These are phyloP conservation scores for Dicrurus megarhynchus DNA, from an alignment of 2,113 vertebrate genomes.

Conservation along the genomic window DNA sequence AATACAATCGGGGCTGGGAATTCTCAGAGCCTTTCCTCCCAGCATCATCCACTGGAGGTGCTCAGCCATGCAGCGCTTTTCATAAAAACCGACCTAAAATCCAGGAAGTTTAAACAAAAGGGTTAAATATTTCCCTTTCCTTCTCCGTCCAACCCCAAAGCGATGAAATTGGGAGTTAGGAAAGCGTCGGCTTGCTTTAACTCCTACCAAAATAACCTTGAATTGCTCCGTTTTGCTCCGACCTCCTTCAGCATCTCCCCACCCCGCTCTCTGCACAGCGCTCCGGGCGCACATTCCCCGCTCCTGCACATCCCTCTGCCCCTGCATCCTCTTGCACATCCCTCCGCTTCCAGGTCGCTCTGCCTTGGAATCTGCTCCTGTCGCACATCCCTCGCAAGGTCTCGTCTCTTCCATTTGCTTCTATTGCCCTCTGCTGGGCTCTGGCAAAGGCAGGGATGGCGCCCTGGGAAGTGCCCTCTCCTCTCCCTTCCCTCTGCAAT, in stretches of 20 bases:
- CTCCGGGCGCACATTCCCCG: background rate
- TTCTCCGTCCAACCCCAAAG: background rate
- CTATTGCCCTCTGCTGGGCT: slow-evolving; percentile 61
- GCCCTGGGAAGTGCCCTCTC: background rate
- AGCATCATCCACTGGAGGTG: background rate
- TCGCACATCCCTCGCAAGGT: background rate
- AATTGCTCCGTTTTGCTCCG: background rate
- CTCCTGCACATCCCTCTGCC: background rate
- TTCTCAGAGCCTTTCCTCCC: background rate
- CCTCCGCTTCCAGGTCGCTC: background rate
- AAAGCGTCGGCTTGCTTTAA: background rate
- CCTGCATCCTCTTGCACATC: fast-evolving
- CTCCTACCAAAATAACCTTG: background rate
- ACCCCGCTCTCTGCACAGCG: background rate
- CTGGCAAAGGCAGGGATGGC: background rate
- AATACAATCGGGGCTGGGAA: fast-evolving
- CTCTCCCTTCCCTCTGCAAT: background rate
- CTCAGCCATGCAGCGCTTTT: background rate
- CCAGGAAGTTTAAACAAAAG: background rate
- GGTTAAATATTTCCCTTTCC: background rate
- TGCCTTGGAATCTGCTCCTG: background rate
- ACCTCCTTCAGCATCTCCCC: background rate
- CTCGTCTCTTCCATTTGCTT: slow-evolving; percentile 41
- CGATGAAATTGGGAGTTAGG: fast-evolving
- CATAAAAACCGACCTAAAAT: background rate